A percentile compares a stretch with the other conserved stretches of the same genome.
Conservation (phyloP, 2,888 invertebrate species). For the Himalopsyche anomala region DNA sequence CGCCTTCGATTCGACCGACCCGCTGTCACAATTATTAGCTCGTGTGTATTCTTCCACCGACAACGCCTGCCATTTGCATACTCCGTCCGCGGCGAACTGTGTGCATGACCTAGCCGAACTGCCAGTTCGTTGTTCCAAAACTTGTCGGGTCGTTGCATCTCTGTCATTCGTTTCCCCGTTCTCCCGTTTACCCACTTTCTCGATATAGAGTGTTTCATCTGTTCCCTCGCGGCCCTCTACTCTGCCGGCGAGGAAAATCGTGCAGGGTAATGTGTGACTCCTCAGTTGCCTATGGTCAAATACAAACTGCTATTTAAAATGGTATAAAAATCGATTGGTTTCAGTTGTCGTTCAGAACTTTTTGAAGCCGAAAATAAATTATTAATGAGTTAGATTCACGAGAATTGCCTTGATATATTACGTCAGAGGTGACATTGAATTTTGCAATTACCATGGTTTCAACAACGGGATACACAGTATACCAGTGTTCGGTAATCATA, state of each 20-base stretch:
- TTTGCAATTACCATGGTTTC: too few species aligned
- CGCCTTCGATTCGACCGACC: not conserved
- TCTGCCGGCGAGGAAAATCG: conserved; percentile 24
- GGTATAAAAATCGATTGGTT: too few species aligned
- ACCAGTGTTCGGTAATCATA: too few species aligned
- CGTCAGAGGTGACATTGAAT: too few species aligned
- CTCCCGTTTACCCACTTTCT: conserved; percentile 60
- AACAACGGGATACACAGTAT: too few species aligned
- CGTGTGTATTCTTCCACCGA: not conserved
- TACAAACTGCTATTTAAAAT: not conserved
- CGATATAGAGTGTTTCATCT: conserved; percentile 4
- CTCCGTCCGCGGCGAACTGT: conserved; percentile 35
- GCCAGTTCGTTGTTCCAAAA: conserved; percentile 59
- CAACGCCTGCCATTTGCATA: conserved; percentile 53
- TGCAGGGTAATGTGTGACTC: conserved; percentile 1
- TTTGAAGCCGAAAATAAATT: too few species aligned
- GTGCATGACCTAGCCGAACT: conserved; percentile 64
- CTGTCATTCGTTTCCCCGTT: conserved; percentile 59
- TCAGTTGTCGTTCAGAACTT: too few species aligned
- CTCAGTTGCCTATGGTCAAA: not conserved
- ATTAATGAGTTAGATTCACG: too few species aligned
- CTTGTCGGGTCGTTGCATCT: conserved; percentile 59
- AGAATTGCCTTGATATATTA: too few species aligned
- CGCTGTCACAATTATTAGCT: not conserved
- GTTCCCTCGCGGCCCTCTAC: not conserved